Conservation (phyloP, 2,797 vertebrate species). For the Crocodylus rhombifer region DNA sequence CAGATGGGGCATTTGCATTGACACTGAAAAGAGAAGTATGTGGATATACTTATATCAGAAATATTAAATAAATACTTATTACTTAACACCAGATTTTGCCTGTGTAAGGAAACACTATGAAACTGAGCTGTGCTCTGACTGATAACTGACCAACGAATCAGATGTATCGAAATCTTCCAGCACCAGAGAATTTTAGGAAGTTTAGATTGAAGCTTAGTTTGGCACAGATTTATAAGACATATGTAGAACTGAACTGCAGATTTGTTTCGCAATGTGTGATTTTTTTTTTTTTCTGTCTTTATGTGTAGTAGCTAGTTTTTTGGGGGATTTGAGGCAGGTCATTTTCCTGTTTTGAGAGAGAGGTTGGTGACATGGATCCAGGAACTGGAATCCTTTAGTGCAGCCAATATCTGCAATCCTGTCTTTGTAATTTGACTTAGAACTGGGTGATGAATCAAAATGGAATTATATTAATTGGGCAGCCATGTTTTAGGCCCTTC, state of each 20-base stretch:
- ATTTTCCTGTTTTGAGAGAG: neutral
- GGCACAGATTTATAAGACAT: neutral
- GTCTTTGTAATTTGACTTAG: neutral
- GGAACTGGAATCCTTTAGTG: neutral
- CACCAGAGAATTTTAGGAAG: neutral
- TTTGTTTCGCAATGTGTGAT: neutral
- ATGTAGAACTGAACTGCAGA: neutral
- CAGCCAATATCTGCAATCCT: neutral
- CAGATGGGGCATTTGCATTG: neutral
- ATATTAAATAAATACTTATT: neutral
- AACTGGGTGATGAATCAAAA: neutral
- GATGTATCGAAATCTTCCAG: fast-evolving
- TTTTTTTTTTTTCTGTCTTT: neutral
- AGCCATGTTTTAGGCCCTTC: too few relatives aligned
- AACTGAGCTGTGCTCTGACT: neutral
- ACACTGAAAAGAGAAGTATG: slow-evolving; percentile 7
- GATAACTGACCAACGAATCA: neutral
- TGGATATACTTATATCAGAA: neutral
- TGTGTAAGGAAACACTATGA: neutral
- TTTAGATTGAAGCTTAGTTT: neutral
- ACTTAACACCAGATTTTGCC: neutral
- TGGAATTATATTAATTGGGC: too few relatives aligned
- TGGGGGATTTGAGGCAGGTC: neutral
- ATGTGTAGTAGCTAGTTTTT: neutral
- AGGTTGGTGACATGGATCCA: neutral